Percentiles rank a stretch among this genome's conserved stretches.
These are phyloP conservation scores for Actinernus sp. DNA, from an alignment of 92 coral and sea anemone genomes.

Conservation along the genomic window DNA sequence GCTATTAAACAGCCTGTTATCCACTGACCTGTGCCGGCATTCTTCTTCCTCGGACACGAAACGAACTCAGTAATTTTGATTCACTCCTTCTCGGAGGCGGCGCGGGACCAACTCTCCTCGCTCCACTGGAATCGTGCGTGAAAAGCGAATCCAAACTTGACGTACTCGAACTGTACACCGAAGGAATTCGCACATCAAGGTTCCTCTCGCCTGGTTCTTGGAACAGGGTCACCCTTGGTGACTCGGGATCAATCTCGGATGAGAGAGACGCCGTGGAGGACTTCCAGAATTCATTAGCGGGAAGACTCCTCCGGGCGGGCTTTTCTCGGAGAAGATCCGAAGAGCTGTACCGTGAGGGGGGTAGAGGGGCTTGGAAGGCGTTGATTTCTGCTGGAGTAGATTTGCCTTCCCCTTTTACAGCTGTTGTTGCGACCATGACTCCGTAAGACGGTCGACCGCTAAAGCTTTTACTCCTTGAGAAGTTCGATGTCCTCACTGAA, in stretches of 20 bases:
- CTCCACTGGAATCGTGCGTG: conserved; percentile 43
- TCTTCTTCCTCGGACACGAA: conserved; percentile 60
- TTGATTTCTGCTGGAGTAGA: conserved; percentile 29
- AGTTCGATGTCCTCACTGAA: conserved; percentile 19
- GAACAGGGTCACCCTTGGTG: conserved; percentile 17
- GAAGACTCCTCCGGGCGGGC: conserved; percentile 7
- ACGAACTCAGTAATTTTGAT: conserved; percentile 78
- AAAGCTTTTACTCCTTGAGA: conserved; percentile 70
- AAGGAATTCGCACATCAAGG: conserved; percentile 1
- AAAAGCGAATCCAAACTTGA: conserved; percentile 78
- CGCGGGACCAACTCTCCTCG: conserved; percentile 77
- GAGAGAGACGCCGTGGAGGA: conserved; percentile 50
- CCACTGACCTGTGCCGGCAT: neutral
- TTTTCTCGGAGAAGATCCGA: conserved; percentile 68
- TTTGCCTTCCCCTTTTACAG: conserved; percentile 35
- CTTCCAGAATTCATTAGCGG: conserved; percentile 29
- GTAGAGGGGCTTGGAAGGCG: conserved; percentile 61
- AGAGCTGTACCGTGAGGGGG: conserved; percentile 84
- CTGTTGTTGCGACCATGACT: conserved; percentile 66
- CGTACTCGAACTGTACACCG: conserved; percentile 46
- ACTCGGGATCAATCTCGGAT: conserved; percentile 25
- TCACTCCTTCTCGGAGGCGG: conserved; percentile 86
- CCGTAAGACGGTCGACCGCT: conserved; percentile 74
- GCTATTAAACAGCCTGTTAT: no score
- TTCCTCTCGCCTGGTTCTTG: conserved; percentile 21